Conservation (phyloP, 2,888 invertebrate species). For the Erebia palarica region DNA sequence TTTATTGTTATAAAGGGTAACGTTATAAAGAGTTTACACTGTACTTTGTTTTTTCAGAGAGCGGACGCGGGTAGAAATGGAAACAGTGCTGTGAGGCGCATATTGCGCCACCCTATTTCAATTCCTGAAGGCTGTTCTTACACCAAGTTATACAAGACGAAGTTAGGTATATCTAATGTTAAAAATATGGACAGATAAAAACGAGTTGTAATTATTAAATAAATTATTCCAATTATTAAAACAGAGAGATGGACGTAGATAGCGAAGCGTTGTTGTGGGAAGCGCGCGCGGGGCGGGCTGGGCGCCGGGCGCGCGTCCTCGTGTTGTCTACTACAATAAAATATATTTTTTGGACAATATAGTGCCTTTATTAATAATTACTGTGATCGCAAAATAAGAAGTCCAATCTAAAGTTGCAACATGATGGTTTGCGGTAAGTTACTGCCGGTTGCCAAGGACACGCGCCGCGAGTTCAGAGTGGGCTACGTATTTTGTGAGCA, state of each 20-base stretch:
- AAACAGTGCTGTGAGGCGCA: constrained; percentile 93
- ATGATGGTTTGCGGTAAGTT: too few species aligned
- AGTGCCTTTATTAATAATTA: constrained; percentile 47
- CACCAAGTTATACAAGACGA: constrained; percentile 83
- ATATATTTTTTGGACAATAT: constrained; percentile 82
- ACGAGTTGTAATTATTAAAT: constrained; percentile 83
- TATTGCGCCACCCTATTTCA: constrained; percentile 79
- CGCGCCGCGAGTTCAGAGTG: too few species aligned
- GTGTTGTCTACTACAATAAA: constrained; percentile 82
- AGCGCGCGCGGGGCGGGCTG: constrained; percentile 79
- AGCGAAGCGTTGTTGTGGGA: constrained; percentile 80
- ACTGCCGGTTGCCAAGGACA: too few species aligned
- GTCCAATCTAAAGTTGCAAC: too few species aligned
- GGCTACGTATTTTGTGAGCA: too few species aligned
- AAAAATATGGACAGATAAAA: constrained; percentile 80
- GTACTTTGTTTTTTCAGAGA: constrained; percentile 64
- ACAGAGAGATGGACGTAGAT: constrained; percentile 80
- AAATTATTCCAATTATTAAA: constrained; percentile 84
- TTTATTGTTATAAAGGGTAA: too few species aligned
- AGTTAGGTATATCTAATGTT: constrained; percentile 82
- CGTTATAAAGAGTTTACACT: too few species aligned
- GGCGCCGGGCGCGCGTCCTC: constrained; percentile 75
- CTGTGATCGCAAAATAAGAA: background rate
- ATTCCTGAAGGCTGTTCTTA: constrained; percentile 83
- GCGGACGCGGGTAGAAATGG: constrained; percentile 92